Conservation (phyloP, 2,888 invertebrate species). For the Dynastes hyllus region DNA sequence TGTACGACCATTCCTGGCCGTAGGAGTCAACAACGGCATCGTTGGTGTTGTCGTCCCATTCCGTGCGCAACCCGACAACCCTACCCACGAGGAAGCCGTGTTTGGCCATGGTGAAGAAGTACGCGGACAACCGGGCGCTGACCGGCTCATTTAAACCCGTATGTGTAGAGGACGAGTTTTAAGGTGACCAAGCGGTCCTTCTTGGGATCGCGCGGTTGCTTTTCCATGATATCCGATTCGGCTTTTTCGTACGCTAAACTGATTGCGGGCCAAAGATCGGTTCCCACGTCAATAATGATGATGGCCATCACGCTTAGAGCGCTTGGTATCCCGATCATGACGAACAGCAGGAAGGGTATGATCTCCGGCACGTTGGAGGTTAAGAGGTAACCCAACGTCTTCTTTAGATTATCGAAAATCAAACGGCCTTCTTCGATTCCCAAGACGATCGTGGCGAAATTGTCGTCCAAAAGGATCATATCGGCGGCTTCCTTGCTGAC, state of each 20-base stretch:
- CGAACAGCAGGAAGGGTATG: conserved; percentile 82
- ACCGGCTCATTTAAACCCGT: too few species aligned
- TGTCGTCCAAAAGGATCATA: conserved; percentile 89
- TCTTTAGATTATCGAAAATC: conserved; percentile 89
- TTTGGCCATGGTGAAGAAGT: conserved; percentile 85
- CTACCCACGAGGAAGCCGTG: conserved; percentile 83
- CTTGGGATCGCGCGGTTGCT: conserved; percentile 73
- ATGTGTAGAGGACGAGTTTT: conserved; percentile 84
- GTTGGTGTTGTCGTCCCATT: conserved; percentile 81
- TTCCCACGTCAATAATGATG: conserved; percentile 82
- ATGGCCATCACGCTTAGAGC: conserved; percentile 78
- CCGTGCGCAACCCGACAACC: conserved; percentile 69
- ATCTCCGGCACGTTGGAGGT: conserved; percentile 89
- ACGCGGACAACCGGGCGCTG: conserved; percentile 87
- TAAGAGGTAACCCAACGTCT: conserved; percentile 86
- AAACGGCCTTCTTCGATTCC: conserved; percentile 88
- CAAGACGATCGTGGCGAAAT: conserved; percentile 88
- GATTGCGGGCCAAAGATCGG: conserved; percentile 86
- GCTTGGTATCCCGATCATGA: conserved; percentile 75
- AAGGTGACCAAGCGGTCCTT: conserved; percentile 74
- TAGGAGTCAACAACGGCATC: conserved; percentile 81
- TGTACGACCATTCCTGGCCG: conserved; percentile 83
- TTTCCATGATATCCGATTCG: conserved; percentile 84
- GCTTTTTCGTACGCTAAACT: conserved; percentile 85
- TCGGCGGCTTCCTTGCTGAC: conserved; percentile 90